Evolutionary conservation across 2,797 vertebrate species (phyloP), one percentile per base, ranked within the genome.

Genomic region (Anolis apletophallus): DNA sequence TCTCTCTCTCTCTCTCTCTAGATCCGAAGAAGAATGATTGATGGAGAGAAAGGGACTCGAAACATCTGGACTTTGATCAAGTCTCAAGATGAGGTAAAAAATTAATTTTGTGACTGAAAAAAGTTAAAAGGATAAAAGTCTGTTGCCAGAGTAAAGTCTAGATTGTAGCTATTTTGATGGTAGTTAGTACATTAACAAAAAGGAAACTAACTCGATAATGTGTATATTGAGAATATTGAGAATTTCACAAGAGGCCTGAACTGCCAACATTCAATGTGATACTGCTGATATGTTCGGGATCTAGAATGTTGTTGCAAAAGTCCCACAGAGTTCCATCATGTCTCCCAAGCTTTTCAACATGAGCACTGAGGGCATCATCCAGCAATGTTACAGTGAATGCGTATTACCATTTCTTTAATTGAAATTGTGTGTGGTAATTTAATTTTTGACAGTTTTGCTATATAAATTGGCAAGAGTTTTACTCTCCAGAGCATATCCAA

Each of bases 11-110:
- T 32, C 1, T 0, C 26, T 32, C 83, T 36, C 46, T 94, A 99
- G 99, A 99, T 99, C 91, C 98, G 99, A 11, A 97, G 97, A 84
- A 97, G 96, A 93, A 99, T 99, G 99, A 99, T 99, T 86, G 98
- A 99, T 90, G 98, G 98, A 71, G 96, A 95, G 73, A 93, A 96
- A 0, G 98, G 98, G 85, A 98, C 98, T 94, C 97, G 90, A 92
- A 98, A 97, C 96, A 97, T 99, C 96, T 97, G 96, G 95, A 98
- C 98, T 0, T 95, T 99, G 93, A 96, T 99, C 96, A 99, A 99
- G 94, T 99, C 99, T 76, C 95, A 98, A 94, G 98, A 99, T 9
- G 98, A 99, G 98, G 99, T 98, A 97, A 97, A 87, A 77, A 19
- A 32, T 46, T 0, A 46, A 16, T 13, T 46, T 80, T 32, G 54